Conservation (phyloP, 2,888 invertebrate species). For the Belgica antarctica region DNA sequence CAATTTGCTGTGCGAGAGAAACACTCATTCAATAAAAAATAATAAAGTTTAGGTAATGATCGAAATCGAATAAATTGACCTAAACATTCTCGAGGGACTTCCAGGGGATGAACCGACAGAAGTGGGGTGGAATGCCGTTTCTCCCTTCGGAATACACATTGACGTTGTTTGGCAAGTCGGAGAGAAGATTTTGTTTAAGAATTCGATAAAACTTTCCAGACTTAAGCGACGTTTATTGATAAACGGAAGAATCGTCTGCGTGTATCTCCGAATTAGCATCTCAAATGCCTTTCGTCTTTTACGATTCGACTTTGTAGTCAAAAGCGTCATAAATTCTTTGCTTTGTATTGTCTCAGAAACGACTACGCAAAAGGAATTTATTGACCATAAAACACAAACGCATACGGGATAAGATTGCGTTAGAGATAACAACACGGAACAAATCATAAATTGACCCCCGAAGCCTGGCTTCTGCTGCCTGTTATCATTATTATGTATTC, state of each 20-base stretch:
- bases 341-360: constrained; percentile 13
- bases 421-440: constrained; percentile 38
- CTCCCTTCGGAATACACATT: constrained; percentile 13
- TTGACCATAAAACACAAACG: constrained; percentile 43
- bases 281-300: constrained; percentile 2
- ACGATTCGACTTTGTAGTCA: constrained; percentile 38
- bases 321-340: constrained; percentile 35
- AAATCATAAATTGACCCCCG: constrained; percentile 36
- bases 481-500: constrained; percentile 38
- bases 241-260: background rate
- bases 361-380: constrained; percentile 31
- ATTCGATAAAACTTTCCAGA: constrained; percentile 31
- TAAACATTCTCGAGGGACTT: constrained; percentile 44
- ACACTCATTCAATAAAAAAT: constrained; percentile 44
- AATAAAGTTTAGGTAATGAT: constrained; percentile 44
- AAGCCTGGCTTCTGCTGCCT: background rate
- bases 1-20: constrained; percentile 40
- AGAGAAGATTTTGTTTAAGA: background rate
- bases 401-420: constrained; percentile 42
- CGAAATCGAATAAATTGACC: constrained; percentile 44
- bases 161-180: background rate
- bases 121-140: constrained; percentile 27
- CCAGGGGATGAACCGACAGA: constrained; percentile 27
- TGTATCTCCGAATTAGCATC: constrained; percentile 37
- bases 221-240: constrained; percentile 32